Conservation (phyloP, 2,888 invertebrate genomes). For the Thymelicus lineola region DNA sequence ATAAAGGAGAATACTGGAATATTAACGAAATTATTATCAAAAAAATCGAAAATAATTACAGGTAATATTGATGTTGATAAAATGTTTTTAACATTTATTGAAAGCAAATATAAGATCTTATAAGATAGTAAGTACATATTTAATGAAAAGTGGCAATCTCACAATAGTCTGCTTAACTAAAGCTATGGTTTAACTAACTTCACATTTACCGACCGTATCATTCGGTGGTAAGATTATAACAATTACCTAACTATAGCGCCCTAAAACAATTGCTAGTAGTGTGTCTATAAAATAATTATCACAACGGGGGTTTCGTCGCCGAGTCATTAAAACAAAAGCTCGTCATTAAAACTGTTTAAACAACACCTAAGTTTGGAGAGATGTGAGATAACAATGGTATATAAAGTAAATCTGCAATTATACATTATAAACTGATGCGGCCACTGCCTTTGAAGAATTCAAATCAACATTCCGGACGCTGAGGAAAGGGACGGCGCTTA, state of each 20-base stretch:
- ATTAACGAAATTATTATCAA: too few species aligned
- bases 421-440: slow-evolving; percentile 37
- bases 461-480: slow-evolving; percentile 34
- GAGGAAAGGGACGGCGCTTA: slow-evolving; percentile 11
- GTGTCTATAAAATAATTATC: slow-evolving; percentile 63
- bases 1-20: too few species aligned
- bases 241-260: slow-evolving; percentile 1
- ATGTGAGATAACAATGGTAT: slow-evolving; percentile 45
- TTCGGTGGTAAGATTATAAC: background rate
- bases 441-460: slow-evolving; percentile 39
- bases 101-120: too few species aligned
- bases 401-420: slow-evolving; percentile 31
- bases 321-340: slow-evolving; percentile 68
- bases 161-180: too few species aligned
- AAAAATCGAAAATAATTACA: too few species aligned
- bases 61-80: too few species aligned
- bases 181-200: background rate
- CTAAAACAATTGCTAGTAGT: slow-evolving; percentile 44
- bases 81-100: too few species aligned
- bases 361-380: slow-evolving; percentile 60
- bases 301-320: slow-evolving; percentile 61
- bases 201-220: background rate
- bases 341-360: slow-evolving; percentile 70
- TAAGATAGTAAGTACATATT: too few species aligned
- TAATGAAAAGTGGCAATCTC: too few species aligned